A percentile compares a stretch with the other conserved stretches of the same genome.
Conservation (phyloP, 2,888 invertebrate species). For the Tethea ocularis region DNA sequence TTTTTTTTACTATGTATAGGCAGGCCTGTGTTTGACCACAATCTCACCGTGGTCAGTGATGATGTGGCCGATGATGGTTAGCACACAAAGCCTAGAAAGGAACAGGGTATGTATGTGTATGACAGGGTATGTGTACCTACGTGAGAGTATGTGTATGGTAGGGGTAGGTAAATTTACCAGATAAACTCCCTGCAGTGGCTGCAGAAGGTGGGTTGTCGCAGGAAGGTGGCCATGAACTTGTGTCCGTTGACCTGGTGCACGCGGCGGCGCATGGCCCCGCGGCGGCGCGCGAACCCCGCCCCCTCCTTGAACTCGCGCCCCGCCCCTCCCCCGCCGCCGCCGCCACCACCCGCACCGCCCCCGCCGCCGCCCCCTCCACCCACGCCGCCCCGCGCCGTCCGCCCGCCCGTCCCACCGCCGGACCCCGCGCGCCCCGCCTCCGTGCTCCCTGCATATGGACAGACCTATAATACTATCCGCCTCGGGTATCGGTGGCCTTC, state of each 20-base stretch:
- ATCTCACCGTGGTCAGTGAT: too few species aligned
- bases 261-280: constrained; percentile 98
- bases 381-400: too few species aligned
- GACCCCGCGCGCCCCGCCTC: constrained; percentile 14
- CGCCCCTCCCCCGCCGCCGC: constrained; percentile 39
- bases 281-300: constrained; percentile 96
- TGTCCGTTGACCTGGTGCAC: constrained; percentile 99
- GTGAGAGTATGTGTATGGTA: constrained; percentile 9
- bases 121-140: too few species aligned
- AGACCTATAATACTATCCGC: too few species aligned
- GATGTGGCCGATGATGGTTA: too few species aligned
- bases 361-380: constrained; percentile 18
- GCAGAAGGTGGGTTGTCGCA: constrained; percentile 99
- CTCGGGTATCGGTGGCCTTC: too few species aligned
- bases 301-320: constrained; percentile 97
- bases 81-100: too few species aligned
- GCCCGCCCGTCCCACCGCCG: constrained; percentile 15
- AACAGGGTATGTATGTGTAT: too few species aligned
- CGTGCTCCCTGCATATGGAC: constrained; percentile 13
- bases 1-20: too few species aligned
- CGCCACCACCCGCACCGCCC: constrained; percentile 45
- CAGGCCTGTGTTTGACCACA: too few species aligned
- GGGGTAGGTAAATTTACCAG: constrained; percentile 86
- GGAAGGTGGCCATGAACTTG: constrained; percentile 99
- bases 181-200: constrained; percentile 99